Conservation (phyloP, 2,888 invertebrate genomes). For the Dynastes tityus region DNA sequence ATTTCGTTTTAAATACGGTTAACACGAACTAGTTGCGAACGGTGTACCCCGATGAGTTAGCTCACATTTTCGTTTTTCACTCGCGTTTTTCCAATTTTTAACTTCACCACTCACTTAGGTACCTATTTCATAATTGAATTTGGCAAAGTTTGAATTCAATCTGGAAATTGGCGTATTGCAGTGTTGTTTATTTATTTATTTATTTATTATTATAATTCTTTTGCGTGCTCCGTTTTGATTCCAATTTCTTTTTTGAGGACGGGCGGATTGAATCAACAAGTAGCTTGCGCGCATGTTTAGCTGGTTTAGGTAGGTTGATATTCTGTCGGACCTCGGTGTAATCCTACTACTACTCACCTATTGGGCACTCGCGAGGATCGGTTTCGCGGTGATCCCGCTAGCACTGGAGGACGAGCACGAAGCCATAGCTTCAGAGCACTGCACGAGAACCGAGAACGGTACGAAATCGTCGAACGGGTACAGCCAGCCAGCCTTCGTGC, state of each 20-base stretch:
- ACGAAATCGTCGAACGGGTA: constrained; percentile 30
- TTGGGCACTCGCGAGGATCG: constrained; percentile 65
- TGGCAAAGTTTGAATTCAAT: background rate
- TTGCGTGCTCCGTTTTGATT: constrained; percentile 10
- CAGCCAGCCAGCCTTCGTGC: constrained; percentile 56
- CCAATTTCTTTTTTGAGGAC: constrained; percentile 16
- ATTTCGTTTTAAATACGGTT: constrained; percentile 48
- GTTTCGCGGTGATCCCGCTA: constrained; percentile 65
- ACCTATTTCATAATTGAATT: background rate
- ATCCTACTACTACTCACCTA: constrained; percentile 61
- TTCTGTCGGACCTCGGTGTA: constrained; percentile 8
- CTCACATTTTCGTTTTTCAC: background rate
- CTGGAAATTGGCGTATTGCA: background rate
- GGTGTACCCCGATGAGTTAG: constrained; percentile 3
- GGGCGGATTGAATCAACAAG: constrained; percentile 43
- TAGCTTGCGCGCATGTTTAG: constrained; percentile 44
- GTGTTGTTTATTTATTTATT: background rate
- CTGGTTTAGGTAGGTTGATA: constrained; percentile 40
- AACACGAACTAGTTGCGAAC: constrained; percentile 2
- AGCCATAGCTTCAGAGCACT: constrained; percentile 66
- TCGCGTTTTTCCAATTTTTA: background rate
- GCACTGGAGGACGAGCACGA: constrained; percentile 65
- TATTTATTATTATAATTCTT: background rate
- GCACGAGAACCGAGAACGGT: constrained; percentile 61
- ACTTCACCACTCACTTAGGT: background rate